Evolutionary conservation across 2,113 vertebrate species (phyloP), one percentile per base, ranked within the genome.

Genomic region (zebrafish (Danio rerio)): DNA sequence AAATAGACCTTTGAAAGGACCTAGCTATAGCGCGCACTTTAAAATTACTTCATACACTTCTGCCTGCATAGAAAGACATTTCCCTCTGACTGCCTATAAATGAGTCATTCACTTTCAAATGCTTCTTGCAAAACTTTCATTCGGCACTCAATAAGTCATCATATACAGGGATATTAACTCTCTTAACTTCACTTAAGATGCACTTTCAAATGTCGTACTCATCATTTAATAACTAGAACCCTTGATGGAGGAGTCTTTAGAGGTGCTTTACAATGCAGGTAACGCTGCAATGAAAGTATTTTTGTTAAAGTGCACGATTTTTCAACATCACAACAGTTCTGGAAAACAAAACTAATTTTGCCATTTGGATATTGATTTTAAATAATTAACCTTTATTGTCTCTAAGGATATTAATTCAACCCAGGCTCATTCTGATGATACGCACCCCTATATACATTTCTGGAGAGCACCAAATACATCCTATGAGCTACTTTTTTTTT

Each of bases 1-100:
- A 56, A 74, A 74, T 43, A 72, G 50, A 74, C 31, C 6, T 55
- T 73, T 4, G n/a, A n/a, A 69, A 18, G 43, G 71, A 74, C 53
- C 71, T 18, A 56, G 16, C 43, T 43, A 31, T 3, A 31, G 31
- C 1, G 52, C 72, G 21, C 11, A 59, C 73, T 59, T 21, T 11
- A 47, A 43, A 45, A 45, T 20, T 13, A 45, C n/a, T 75, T 59
- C 3, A 45, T 9, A 47, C 45, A 61, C 11, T 59, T 76, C 40
- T 61, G 52, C 40, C 40, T 55, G 16, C 43, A 68, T 69, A 49
- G 15, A 56, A 74, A 56, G 4, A 18, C 0, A 10, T 49, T 4
- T 69, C 9, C 43, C n/a, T 69, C 43, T 45, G 43, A 53, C 52
- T 43, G 53, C 52, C 31, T 31, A 31, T 74, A 43, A 58, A 74